A percentile compares a stretch with the other conserved stretches of the same genome.
Evolutionary conservation across 35 echinoderm and acorn worm genomes (phyloP).

Genomic region (Hemicentrotus pulcherrimus): DNA sequence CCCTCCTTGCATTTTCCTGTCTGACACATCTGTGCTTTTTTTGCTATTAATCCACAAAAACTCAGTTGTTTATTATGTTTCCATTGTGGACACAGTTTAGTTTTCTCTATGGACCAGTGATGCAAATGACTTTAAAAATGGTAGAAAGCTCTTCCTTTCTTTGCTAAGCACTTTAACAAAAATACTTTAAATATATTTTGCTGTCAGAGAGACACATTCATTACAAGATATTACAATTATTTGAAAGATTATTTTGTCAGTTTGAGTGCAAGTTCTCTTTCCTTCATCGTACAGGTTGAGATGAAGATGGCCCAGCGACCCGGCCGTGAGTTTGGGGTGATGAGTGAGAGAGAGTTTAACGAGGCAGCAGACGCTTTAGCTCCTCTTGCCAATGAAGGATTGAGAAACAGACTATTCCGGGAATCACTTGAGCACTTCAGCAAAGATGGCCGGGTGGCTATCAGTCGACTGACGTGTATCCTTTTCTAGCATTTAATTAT

Average conservation of each 20-base stretch:
- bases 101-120: no score
- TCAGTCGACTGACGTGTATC: constrained; percentile 91
- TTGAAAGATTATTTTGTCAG: not conserved
- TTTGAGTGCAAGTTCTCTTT: not conserved
- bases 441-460: constrained; percentile 68
- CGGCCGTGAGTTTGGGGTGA: constrained; percentile 75
- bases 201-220: no score
- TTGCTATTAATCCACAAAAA: no score
- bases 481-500: constrained; percentile 50
- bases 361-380: constrained; percentile 88
- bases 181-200: no score
- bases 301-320: constrained; percentile 87
- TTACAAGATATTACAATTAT: no score
- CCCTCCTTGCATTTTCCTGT: no score
- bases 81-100: no score
- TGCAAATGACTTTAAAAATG: no score
- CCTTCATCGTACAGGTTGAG: constrained; percentile 61
- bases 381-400: constrained; percentile 80
- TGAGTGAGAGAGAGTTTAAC: constrained; percentile 76
- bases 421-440: constrained; percentile 79
- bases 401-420: constrained; percentile 62
- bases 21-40: no score
- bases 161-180: no score
- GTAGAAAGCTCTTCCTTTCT: no score
- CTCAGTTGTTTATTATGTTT: no score